Conservation (phyloP, 2,113 vertebrate species). For the Pteronura brasiliensis region DNA sequence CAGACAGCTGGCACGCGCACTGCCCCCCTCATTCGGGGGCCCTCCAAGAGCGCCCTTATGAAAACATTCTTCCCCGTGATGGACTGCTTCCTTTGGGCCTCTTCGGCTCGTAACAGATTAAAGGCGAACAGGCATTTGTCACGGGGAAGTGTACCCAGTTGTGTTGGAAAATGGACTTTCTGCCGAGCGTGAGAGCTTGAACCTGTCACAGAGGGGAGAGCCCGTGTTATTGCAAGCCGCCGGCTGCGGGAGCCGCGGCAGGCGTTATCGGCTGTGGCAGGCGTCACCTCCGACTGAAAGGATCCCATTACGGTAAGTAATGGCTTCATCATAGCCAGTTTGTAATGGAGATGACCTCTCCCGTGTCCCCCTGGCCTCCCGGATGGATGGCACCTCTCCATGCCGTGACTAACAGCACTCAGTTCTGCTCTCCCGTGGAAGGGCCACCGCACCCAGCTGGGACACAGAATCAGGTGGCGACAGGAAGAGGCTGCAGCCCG, state of each 20-base stretch:
- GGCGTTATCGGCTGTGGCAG: slow-evolving; percentile 33
- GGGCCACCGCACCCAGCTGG: neutral
- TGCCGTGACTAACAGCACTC: neutral
- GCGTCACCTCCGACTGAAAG: neutral
- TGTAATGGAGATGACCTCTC: slow-evolving; percentile 63
- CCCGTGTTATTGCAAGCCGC: slow-evolving; percentile 35
- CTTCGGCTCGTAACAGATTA: slow-evolving; percentile 79
- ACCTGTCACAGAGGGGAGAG: slow-evolving; percentile 54
- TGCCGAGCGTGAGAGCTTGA: slow-evolving; percentile 69
- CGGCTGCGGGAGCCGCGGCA: neutral
- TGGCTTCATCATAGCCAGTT: slow-evolving; percentile 35
- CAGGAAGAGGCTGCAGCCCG: rapidly evolving
- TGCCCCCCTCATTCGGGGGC: rapidly evolving
- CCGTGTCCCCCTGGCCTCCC: neutral
- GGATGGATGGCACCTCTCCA: slow-evolving; percentile 49
- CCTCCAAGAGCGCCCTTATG: neutral
- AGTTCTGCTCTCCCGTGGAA: neutral
- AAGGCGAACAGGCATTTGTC: slow-evolving; percentile 79
- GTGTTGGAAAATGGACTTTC: slow-evolving; percentile 80
- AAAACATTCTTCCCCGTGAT: slow-evolving; percentile 48
- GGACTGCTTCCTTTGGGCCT: slow-evolving; percentile 70
- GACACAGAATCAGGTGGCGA: neutral
- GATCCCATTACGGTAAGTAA: slow-evolving; percentile 31
- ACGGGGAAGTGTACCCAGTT: slow-evolving; percentile 74
- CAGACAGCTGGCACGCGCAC: rapidly evolving